These are phyloP conservation scores for Leptocoma aspasia DNA, from an alignment of 2,113 vertebrate species.

Conservation along the genomic window DNA sequence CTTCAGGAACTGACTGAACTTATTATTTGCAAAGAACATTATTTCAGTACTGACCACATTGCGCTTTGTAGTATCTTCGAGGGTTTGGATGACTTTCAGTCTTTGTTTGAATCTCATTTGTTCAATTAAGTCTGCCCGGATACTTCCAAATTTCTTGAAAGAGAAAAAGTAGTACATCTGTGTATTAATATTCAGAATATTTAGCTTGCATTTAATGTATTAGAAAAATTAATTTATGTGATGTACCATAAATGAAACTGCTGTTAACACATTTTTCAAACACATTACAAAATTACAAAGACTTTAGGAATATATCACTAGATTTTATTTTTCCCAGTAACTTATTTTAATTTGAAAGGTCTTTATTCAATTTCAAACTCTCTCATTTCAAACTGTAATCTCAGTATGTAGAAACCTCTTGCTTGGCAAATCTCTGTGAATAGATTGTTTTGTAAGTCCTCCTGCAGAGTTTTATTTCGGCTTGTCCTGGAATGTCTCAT, in stretches of 20 bases:
- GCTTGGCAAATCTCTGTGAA: neutral
- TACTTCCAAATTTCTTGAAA: constrained; percentile 92
- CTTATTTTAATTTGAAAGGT: neutral
- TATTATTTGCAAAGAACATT: neutral
- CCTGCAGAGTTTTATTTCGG: neutral
- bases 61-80: constrained; percentile 96
- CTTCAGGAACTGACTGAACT: neutral
- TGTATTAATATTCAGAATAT: neutral
- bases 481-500: neutral
- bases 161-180: neutral
- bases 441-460: neutral
- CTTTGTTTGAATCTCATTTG: constrained; percentile 99
- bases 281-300: neutral
- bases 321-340: neutral
- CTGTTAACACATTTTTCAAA: neutral
- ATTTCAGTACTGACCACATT: constrained; percentile 84
- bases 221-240: neutral
- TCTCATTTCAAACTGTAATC: neutral
- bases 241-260: neutral
- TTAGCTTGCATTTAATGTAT: neutral
- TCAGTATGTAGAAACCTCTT: neutral
- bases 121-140: constrained; percentile 94
- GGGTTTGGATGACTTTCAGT: constrained; percentile 94
- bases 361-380: neutral
- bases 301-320: neutral